Percentiles rank a stretch among this genome's conserved stretches.
Evolutionary conservation across 2,113 vertebrate genomes (phyloP).

Genomic region (Colinus virginianus): DNA sequence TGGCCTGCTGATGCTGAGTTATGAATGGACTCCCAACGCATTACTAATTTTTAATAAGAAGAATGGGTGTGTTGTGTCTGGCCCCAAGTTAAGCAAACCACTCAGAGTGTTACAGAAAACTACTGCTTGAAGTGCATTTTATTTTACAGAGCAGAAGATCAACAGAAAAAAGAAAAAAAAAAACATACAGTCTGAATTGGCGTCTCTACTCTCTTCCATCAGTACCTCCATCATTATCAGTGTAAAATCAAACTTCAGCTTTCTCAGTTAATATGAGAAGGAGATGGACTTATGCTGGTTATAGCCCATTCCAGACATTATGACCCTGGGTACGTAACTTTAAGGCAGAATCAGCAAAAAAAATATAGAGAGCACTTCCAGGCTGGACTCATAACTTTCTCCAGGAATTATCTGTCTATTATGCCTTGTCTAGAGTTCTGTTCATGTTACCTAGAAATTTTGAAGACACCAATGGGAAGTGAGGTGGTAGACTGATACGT

Average conservation of each 20-base stretch:
- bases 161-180: background rate
- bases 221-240: background rate
- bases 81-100: background rate
- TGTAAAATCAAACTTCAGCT: background rate
- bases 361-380: background rate
- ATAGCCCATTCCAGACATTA: background rate
- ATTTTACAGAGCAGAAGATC: background rate
- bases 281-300: background rate
- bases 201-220: background rate
- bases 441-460: background rate
- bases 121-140: background rate
- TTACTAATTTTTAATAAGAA: background rate
- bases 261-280: background rate
- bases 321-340: background rate
- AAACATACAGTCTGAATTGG: fast-evolving
- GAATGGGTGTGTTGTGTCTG: background rate
- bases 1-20: background rate
- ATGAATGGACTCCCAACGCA: background rate
- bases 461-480: background rate
- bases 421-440: background rate
- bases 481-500: background rate
- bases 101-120: background rate
- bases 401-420: background rate
- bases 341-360: background rate
- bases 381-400: background rate